These are phyloP conservation scores for Adrianichthys oophorus DNA, from an alignment of 2,797 vertebrate genomes.

Conservation along the genomic window DNA sequence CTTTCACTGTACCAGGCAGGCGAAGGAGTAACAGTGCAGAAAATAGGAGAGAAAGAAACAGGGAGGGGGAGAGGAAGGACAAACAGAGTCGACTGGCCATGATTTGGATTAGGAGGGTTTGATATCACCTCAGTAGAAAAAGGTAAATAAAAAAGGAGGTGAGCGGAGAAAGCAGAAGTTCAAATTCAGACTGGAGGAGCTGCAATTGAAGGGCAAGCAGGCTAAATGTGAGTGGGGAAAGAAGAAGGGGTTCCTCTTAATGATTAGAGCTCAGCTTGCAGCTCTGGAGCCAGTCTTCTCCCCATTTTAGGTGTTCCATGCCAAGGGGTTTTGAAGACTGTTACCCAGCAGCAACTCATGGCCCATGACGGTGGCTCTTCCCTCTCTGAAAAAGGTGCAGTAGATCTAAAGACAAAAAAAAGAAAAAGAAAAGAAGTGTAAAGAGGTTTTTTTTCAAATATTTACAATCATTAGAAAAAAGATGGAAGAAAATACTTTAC, in stretches of 20 bases:
- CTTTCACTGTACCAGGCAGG: constrained; percentile 70
- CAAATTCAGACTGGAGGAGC: constrained; percentile 23
- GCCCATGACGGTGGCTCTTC: constrained; percentile 36
- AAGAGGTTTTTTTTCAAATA: too few relatives aligned
- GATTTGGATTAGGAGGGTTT: constrained; percentile 29
- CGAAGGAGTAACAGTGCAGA: constrained; percentile 64
- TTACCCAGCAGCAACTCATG: constrained; percentile 69
- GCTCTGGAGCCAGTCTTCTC: constrained; percentile 49
- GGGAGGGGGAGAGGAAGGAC: constrained; percentile 31
- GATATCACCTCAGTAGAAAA: constrained; percentile 35
- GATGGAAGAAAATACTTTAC: too few relatives aligned
- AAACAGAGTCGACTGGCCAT: constrained; percentile 66
- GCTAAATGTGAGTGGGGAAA: constrained; percentile 29
- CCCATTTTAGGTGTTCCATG: constrained; percentile 75
- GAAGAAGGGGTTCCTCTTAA: constrained; percentile 42
- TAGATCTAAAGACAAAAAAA: constrained; percentile 39
- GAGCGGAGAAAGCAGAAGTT: constrained; percentile 30
- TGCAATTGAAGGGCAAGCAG: constrained; percentile 28
- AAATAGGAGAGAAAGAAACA: constrained; percentile 47
- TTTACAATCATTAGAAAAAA: too few relatives aligned
- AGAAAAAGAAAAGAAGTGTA: constrained; percentile 8
- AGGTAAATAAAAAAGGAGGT: not conserved
- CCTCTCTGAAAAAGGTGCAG: constrained; percentile 15
- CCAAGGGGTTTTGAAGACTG: constrained; percentile 53
- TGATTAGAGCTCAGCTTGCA: constrained; percentile 64